Percentiles rank a stretch among this genome's conserved stretches.
These are phyloP conservation scores for Drosophila grimshawi DNA, from an alignment of 1,140 invertebrate species.

Conservation along the genomic window DNA sequence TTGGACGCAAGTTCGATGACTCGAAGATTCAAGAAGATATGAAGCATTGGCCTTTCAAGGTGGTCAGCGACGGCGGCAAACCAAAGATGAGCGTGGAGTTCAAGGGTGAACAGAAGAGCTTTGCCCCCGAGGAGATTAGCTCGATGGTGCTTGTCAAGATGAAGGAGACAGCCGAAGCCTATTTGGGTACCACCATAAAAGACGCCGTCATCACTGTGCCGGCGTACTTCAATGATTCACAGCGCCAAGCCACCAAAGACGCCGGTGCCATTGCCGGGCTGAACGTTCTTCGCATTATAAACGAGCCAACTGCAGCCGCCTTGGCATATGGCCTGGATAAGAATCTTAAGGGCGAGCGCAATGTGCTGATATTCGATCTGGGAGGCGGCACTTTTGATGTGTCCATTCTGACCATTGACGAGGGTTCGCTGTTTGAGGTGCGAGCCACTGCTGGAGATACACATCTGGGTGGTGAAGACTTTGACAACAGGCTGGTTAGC, in stretches of 20 bases:
- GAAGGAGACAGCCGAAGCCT: constrained; percentile 92
- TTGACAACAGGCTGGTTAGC: constrained; percentile 91
- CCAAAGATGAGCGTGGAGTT: constrained; percentile 90
- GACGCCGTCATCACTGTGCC: constrained; percentile 88
- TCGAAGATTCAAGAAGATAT: constrained; percentile 90
- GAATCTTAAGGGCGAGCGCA: constrained; percentile 89
- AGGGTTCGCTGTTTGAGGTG: constrained; percentile 92
- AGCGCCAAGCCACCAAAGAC: constrained; percentile 88
- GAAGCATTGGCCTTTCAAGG: constrained; percentile 91
- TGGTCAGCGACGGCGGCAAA: constrained; percentile 87
- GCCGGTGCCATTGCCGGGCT: constrained; percentile 89
- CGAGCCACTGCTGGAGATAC: constrained; percentile 91
- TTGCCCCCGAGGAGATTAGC: constrained; percentile 91
- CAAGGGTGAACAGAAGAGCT: constrained; percentile 90
- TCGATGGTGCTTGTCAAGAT: constrained; percentile 92
- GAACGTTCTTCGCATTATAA: constrained; percentile 89
- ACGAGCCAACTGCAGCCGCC: constrained; percentile 90
- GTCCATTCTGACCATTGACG: constrained; percentile 93
- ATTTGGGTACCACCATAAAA: constrained; percentile 88
- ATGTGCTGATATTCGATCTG: constrained; percentile 90
- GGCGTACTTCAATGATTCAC: constrained; percentile 88
- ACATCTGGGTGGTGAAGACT: constrained; percentile 90
- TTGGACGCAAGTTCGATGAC: constrained; percentile 89
- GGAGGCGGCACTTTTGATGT: constrained; percentile 93
- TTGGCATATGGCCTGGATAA: constrained; percentile 91